Evolutionary conservation across 1,140 invertebrate genomes (phyloP), one percentile per base, ranked within the genome.

Genomic region (Plectrocnemia conspersa): DNA sequence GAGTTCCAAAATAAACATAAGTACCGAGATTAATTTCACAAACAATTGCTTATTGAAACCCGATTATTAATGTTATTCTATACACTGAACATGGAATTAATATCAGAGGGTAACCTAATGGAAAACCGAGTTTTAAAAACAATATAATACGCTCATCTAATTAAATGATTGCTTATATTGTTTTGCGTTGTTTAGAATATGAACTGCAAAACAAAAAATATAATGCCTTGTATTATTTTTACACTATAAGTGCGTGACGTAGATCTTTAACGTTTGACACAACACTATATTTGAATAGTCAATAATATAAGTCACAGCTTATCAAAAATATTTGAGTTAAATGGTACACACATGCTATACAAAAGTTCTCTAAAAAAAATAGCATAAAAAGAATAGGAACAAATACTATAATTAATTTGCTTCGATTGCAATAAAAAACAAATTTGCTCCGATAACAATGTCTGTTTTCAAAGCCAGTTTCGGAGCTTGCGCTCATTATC

Each of bases 101-200:
- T n/a, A n/a, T n/a, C n/a, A n/a, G n/a, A n/a, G n/a, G n/a, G n/a
- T n/a, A n/a, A n/a, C n/a, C n/a, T n/a, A n/a, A n/a, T n/a, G n/a
- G n/a, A n/a, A n/a, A n/a, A n/a, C n/a, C n/a, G n/a, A n/a, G n/a
- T n/a, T n/a, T n/a, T n/a, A n/a, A n/a, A n/a, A n/a, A n/a, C n/a
- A n/a, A n/a, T n/a, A n/a, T n/a, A n/a, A n/a, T n/a, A n/a, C n/a
- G n/a, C n/a, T n/a, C n/a, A n/a, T n/a, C n/a, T n/a, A n/a, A n/a
- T 47, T 24, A 32, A 16, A 47, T 16, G 44, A 24, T 24, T 24
- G 21, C 24, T 15, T 15, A 47, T 13, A 38, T 38, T 5, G 35
- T 5, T 5, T 13, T 13, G 15, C 5, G 25, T 32, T 11, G 18
- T 7, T 16, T 24, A 15, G 44, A 47, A 29, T 32, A 47, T 23